Evolutionary conservation across 2,113 vertebrate species (phyloP).

Genomic region (Salminus brasiliensis): DNA sequence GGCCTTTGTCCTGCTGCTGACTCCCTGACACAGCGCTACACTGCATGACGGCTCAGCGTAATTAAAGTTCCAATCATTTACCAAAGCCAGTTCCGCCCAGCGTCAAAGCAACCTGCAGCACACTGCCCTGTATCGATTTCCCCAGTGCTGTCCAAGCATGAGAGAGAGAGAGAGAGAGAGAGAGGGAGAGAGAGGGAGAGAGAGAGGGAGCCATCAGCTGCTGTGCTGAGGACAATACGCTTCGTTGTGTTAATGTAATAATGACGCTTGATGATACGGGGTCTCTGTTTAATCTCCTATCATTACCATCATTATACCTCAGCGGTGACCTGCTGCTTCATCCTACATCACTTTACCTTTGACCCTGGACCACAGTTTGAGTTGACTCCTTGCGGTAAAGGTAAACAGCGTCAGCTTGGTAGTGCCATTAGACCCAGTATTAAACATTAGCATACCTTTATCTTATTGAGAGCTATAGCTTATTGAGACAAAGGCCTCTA

Average conservation of each 20-base stretch:
- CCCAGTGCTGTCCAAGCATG: constrained; percentile 67
- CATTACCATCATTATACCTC: background rate
- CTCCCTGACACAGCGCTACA: constrained; percentile 86
- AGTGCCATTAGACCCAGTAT: no score
- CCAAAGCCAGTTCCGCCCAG: constrained; percentile 88
- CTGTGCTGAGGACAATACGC: constrained; percentile 64
- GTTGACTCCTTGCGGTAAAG: no score
- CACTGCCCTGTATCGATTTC: constrained; percentile 79
- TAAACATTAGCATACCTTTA: no score
- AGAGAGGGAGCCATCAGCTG: constrained; percentile 64
- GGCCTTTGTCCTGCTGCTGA: constrained; percentile 86
- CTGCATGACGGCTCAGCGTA: constrained; percentile 94
- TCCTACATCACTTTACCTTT: no score
- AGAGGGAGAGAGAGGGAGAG: constrained; percentile 24
- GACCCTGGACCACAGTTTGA: no score
- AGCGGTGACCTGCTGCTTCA: background rate
- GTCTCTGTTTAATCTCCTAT: constrained; percentile 9
- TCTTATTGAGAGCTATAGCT: no score
- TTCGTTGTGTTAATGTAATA: constrained; percentile 70
- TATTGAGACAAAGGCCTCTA: no score
- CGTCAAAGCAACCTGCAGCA: constrained; percentile 79
- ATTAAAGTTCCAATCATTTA: constrained; percentile 98
- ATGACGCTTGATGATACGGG: constrained; percentile 64
- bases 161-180: constrained; percentile 17
- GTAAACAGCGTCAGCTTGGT: no score